Conservation (phyloP, 2,888 invertebrate genomes). For the Trachelus tabidus region DNA sequence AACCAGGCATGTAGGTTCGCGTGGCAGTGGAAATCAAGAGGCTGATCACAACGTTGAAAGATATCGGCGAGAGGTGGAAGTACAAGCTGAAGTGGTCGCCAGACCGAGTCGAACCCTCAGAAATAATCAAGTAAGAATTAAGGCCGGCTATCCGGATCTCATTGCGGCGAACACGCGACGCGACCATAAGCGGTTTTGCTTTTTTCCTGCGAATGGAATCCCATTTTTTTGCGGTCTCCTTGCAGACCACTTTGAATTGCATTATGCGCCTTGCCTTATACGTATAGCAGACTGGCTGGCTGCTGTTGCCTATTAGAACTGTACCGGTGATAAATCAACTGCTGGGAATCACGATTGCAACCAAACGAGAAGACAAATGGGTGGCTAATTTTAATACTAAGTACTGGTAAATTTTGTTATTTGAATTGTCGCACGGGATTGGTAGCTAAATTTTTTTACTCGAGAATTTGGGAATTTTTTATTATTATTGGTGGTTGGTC, state of each 20-base stretch:
- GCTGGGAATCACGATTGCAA: conserved; percentile 43
- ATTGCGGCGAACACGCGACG: conserved; percentile 41
- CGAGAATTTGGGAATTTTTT: background rate
- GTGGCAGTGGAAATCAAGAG: background rate
- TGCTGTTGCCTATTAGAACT: conserved; percentile 5
- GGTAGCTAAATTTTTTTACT: background rate
- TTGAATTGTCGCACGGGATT: background rate
- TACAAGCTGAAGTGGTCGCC: background rate
- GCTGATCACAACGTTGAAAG: background rate
- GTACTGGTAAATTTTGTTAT: background rate
- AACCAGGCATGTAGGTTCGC: background rate
- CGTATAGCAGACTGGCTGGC: background rate
- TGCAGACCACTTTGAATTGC: conserved; percentile 27
- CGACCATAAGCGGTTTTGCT: conserved; percentile 42
- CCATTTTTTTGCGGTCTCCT: conserved; percentile 20
- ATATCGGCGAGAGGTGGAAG: background rate
- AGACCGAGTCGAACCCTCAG: background rate
- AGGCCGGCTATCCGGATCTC: background rate
- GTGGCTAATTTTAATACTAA: conserved; percentile 45
- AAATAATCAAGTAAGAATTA: background rate
- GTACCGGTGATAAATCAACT: conserved; percentile 46
- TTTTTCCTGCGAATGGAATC: conserved; percentile 39
- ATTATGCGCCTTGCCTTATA: conserved; percentile 36
- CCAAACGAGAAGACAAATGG: conserved; percentile 47
- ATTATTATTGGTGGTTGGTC: background rate